Evolutionary conservation across 2,113 vertebrate species (phyloP), one percentile per base, ranked within the genome.

Genomic region (Carassius auratus): DNA sequence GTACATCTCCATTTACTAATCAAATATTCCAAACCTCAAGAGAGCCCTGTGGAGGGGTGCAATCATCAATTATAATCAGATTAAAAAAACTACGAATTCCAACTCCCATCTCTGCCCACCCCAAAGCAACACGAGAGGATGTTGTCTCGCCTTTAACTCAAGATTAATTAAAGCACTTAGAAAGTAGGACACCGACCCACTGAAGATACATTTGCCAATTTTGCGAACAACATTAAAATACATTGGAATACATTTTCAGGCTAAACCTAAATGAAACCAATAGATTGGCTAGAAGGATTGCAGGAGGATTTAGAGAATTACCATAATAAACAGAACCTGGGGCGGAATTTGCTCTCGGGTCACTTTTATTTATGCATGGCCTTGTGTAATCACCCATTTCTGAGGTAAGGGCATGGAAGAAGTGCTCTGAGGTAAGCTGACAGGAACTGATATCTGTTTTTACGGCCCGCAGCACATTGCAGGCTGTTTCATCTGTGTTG

Each of bases 371-470:
- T 76, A 76, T 77, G 23, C 81, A 75, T 38, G 48, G 61, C 80
- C 66, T 75, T 15, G 14, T 81, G 59, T 81, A 66, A 83, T 83
- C 64, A 78, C 59, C 74, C 76, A 82, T 61, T 61, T 84, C 42
- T 83, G 42, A 71, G n/a, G 55, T 73, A 86, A 85, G 82, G 85
- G 81, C 66, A 30, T 69, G 66, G 76, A 81, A 85, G 62, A 26
- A 19, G 59, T 79, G 57, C 57, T 42, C 62, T 50, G 61, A 48
- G 68, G 48, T 55, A 30, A 8, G 52, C 74, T 87, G 61, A 75
- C 80, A 73, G 69, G 71, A 77, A 71, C 52, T 88, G 81, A 88
- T 87, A 82, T 81, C 38, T 81, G 79, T 87, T 86, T 81, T 83
- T 84, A 85, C 68, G 68, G 75, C 81, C 66, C 26, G 21, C 6